Base-by-base conservation (phyloP, 2,113 vertebrate species). In the Chaetops frenatus region DNA sequence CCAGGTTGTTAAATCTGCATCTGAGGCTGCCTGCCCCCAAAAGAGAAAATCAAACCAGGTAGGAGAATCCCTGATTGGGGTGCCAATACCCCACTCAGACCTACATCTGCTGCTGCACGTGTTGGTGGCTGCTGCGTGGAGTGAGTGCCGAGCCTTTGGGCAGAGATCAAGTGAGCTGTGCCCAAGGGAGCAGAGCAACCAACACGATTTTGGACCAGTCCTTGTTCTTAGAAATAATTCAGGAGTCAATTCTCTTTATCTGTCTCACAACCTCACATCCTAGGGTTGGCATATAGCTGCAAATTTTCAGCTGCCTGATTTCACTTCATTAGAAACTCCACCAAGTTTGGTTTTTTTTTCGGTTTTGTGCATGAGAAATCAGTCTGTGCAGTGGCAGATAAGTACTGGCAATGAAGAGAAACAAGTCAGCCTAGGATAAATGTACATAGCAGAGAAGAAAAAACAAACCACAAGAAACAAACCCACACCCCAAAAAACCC, bases 91-190 rank as follows among this genome's bases (percentile, higher is more conserved):
- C 47, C 21, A 11, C 10, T 44, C 4, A 77, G 28, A 36, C 7
- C 27, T 3, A 25, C 1, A 4, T 11, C n/a, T 69, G 51, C 50
- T 61, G 54, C n/a, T 69, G 22, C 19, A 23, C 1, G 1, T 28
- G 15, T 3, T 28, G 73, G 38, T 38, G 65, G 11, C 6, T 45
- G 38, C 38, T 62, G 19, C 15, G n/a, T 13, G n/a, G 19, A 48
- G 15, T 2, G 33, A 57, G 9, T 6, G 44, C 28, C 74, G 61
- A 74, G 9, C 11, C 47, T 42, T 15, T 44, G 42, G 42, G 25
- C 33, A 65, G 29, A 47, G 4, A 42, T 28, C 5, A 24, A 33
- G 3, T 4, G 22, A 91, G 60, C 0, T 0, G 21, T 4, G n/a
- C 14, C 53, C 65, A 66, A 40, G 13, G 11, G 15, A 57, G 11